Conservation (phyloP, 2,113 vertebrate genomes). For the Rhea pennata region DNA sequence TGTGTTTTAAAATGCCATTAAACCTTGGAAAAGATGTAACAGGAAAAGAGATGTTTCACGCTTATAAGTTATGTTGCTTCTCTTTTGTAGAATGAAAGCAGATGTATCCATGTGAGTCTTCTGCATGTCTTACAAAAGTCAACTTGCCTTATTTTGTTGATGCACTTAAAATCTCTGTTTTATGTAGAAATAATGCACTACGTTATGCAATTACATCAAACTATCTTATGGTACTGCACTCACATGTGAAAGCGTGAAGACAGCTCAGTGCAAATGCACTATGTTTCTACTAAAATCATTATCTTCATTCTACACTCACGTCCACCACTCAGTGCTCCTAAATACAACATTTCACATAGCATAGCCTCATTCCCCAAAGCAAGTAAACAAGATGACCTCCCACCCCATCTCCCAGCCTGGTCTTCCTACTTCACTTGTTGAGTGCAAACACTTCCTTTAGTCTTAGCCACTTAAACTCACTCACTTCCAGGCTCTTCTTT, state of each 20-base stretch:
- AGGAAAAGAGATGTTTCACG: not conserved
- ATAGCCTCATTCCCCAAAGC: not conserved
- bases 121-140: not conserved
- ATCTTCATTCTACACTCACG: not conserved
- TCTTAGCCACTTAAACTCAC: not conserved
- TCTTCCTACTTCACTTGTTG: not conserved
- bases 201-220: not conserved
- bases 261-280: fast-evolving
- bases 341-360: not conserved
- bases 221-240: not conserved
- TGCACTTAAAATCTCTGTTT: not conserved
- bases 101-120: not conserved
- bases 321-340: not conserved
- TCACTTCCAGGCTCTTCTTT: not conserved
- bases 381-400: not conserved
- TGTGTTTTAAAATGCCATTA: not conserved
- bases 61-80: not conserved
- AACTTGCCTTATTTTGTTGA: not conserved
- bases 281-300: not conserved
- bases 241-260: not conserved
- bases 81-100: not conserved
- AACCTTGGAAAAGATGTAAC: not conserved
- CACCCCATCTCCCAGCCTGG: not conserved
- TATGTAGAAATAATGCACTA: not conserved
- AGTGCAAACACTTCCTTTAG: not conserved